Percentiles rank a stretch among this genome's conserved stretches.
phyloP scores from a whole-genome alignment of 2,888 invertebrate genomes.

The Parelbella ahira region DNA sequence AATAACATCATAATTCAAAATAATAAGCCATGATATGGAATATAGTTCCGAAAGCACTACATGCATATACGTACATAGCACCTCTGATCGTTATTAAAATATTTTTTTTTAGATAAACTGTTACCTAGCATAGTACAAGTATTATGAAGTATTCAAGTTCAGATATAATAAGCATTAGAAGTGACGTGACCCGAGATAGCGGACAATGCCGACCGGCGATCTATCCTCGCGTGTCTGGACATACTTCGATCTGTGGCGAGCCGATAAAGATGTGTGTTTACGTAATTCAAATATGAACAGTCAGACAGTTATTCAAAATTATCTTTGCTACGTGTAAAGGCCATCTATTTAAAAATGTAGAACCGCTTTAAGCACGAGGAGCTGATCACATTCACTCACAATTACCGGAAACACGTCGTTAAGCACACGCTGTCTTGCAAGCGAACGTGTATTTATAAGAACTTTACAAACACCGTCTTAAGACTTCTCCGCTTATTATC shows the following conservation, averaged over 20 bases:
- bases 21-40: too few relatives aligned
- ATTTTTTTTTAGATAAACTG: too few relatives aligned
- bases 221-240: conserved; percentile 42
- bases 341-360: too few relatives aligned
- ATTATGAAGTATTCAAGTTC: conserved; percentile 15
- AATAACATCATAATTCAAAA: too few relatives aligned
- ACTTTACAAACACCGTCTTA: conserved; percentile 13
- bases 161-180: conserved; percentile 37
- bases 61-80: too few relatives aligned
- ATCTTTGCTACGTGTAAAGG: too few relatives aligned
- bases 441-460: conserved; percentile 18
- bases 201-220: conserved; percentile 45
- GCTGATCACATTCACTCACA: conserved; percentile 23
- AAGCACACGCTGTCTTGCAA: conserved; percentile 16
- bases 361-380: conserved; percentile 10
- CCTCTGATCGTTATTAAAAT: too few relatives aligned
- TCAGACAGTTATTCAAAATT: too few relatives aligned
- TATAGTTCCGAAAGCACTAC: too few relatives aligned
- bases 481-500: conserved; percentile 15
- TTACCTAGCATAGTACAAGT: too few relatives aligned
- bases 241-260: conserved; percentile 50
- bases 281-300: too few relatives aligned
- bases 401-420: conserved; percentile 29
- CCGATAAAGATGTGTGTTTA: conserved; percentile 47
- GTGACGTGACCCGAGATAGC: conserved; percentile 48